phyloP scores from a whole-genome alignment of 1,140 invertebrate genomes.

The Megalopta genalis region DNA sequence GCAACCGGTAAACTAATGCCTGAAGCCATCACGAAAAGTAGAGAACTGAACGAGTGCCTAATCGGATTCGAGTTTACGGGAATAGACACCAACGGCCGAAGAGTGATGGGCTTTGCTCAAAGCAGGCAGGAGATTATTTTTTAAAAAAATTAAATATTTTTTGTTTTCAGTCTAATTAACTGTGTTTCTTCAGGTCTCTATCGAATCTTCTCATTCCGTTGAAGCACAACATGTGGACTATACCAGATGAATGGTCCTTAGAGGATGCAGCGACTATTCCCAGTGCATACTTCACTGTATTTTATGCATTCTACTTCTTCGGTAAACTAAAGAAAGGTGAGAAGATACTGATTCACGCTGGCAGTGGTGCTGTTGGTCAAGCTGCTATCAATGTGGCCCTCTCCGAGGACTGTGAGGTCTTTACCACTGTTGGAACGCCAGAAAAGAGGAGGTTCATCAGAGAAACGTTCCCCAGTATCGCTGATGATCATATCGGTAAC shows the following conservation, averaged over 20 bases:
- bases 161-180: neutral
- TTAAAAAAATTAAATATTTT: neutral
- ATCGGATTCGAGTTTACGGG: constrained; percentile 90
- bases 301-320: constrained; percentile 86
- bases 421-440: constrained; percentile 85
- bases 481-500: constrained; percentile 86
- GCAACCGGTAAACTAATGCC: constrained; percentile 86
- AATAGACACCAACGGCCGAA: constrained; percentile 77
- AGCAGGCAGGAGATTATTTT: constrained; percentile 47
- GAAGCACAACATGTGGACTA: constrained; percentile 85
- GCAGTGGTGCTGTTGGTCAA: constrained; percentile 88
- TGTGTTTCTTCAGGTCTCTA: constrained; percentile 76
- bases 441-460: constrained; percentile 87
- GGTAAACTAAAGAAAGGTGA: constrained; percentile 83
- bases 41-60: constrained; percentile 83
- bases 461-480: constrained; percentile 84
- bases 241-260: constrained; percentile 91
- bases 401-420: constrained; percentile 84
- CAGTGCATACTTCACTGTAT: constrained; percentile 91
- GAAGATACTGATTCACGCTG: constrained; percentile 88
- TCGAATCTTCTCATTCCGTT: constrained; percentile 83
- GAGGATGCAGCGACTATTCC: constrained; percentile 94
- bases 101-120: constrained; percentile 86
- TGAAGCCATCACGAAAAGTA: constrained; percentile 82
- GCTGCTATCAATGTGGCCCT: constrained; percentile 88